Percentiles rank a stretch among this genome's conserved stretches.
Conservation (phyloP, 2,888 invertebrate genomes). For the Yponomeuta cagnagella region DNA sequence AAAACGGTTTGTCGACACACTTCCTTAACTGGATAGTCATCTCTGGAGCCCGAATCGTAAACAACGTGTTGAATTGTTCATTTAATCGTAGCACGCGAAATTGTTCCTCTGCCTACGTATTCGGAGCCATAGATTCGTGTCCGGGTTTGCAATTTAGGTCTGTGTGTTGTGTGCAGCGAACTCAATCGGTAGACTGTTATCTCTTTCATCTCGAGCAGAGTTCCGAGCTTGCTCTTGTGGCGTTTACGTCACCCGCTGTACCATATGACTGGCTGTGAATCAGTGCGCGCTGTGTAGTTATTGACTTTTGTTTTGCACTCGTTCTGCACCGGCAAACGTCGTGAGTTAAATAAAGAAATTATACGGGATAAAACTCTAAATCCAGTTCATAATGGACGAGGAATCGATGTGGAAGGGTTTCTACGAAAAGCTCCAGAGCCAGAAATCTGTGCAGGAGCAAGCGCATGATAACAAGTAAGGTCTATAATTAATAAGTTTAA, state of each 20-base stretch:
- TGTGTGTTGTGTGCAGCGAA: neutral
- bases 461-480: constrained; percentile 82
- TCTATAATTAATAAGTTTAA: neutral
- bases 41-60: neutral
- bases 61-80: constrained; percentile 6
- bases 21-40: neutral
- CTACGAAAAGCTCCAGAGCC: constrained; percentile 80
- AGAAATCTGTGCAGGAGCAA: constrained; percentile 77
- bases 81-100: neutral
- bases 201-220: neutral
- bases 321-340: neutral
- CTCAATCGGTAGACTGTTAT: neutral
- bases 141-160: neutral
- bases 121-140: neutral
- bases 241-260: constrained; percentile 59
- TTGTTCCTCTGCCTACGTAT: neutral
- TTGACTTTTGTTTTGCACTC: constrained; percentile 1
- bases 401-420: constrained; percentile 87
- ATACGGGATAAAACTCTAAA: neutral
- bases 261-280: constrained; percentile 10
- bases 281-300: constrained; percentile 7
- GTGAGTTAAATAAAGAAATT: neutral
- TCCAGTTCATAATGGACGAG: constrained; percentile 71
- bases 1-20: constrained; percentile 28
- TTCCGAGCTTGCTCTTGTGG: constrained; percentile 25